These are phyloP conservation scores for Diaperis boleti DNA, from an alignment of 2,888 invertebrate species.

Conservation along the genomic window DNA sequence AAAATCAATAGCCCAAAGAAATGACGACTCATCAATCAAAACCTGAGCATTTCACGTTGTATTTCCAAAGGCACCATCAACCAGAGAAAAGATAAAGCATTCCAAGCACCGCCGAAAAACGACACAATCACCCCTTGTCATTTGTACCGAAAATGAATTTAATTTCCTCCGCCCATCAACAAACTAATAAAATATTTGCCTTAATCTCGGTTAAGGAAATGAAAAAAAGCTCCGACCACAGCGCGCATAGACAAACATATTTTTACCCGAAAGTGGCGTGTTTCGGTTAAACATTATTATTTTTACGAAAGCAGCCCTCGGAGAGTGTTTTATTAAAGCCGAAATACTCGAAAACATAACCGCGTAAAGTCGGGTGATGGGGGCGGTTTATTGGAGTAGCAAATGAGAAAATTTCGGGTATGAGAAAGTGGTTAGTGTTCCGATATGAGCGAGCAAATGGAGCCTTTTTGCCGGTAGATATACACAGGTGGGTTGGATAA, in stretches of 20 bases:
- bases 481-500: neutral
- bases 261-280: neutral
- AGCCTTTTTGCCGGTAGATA: neutral
- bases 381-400: slow-evolving; percentile 30
- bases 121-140: slow-evolving; percentile 1
- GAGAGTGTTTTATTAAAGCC: slow-evolving; percentile 25
- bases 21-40: slow-evolving; percentile 43
- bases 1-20: slow-evolving; percentile 41
- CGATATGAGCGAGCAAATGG: slow-evolving; percentile 3
- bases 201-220: slow-evolving; percentile 38
- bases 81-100: slow-evolving; percentile 3
- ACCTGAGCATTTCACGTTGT: slow-evolving; percentile 13
- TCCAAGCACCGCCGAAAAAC: neutral
- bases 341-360: slow-evolving; percentile 24
- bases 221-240: slow-evolving; percentile 25
- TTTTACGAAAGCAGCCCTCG: slow-evolving; percentile 14
- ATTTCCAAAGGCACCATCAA: slow-evolving; percentile 23
- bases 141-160: slow-evolving; percentile 37
- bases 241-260: slow-evolving; percentile 15
- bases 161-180: slow-evolving; percentile 31
- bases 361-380: slow-evolving; percentile 19
- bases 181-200: slow-evolving; percentile 37
- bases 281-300: slow-evolving; percentile 7
- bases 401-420: slow-evolving; percentile 33
- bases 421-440: slow-evolving; percentile 23